Percentiles rank a stretch among this genome's conserved stretches.
Evolutionary conservation across 2,888 invertebrate species (phyloP).

Genomic region (Ectropis crepuscularia): DNA sequence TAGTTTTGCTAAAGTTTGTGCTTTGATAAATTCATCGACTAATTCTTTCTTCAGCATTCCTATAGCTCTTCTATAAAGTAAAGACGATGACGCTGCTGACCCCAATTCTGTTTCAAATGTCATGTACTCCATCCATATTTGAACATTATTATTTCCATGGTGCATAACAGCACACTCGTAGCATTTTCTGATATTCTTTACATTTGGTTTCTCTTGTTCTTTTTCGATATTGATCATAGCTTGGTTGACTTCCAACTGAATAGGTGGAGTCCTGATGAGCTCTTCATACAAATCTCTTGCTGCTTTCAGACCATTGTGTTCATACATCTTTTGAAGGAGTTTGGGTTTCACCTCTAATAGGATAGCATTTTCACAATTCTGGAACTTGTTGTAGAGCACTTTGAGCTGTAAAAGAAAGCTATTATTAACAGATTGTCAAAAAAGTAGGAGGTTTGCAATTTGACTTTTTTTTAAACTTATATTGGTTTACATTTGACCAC

Average conservation of each 20-base stretch:
- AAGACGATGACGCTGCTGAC: conserved; percentile 80
- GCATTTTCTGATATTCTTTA: conserved; percentile 83
- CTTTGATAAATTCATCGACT: conserved; percentile 82
- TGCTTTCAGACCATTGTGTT: conserved; percentile 77
- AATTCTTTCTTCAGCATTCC: conserved; percentile 81
- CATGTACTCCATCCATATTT: conserved; percentile 90
- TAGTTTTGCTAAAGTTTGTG: conserved; percentile 80
- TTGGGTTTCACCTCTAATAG: conserved; percentile 84
- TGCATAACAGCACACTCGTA: conserved; percentile 87
- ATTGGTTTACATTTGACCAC: too few relatives aligned
- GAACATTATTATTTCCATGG: conserved; percentile 87
- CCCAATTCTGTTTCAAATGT: conserved; percentile 88
- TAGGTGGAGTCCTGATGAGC: conserved; percentile 84
- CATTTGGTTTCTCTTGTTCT: conserved; percentile 70
- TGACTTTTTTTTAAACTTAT: too few relatives aligned
- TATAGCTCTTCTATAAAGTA: conserved; percentile 87
- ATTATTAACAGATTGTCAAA: too few relatives aligned
- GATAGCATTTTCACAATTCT: conserved; percentile 79
- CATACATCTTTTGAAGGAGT: conserved; percentile 85
- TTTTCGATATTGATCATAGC: conserved; percentile 86
- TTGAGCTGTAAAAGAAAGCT: conserved; percentile 64
- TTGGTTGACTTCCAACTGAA: conserved; percentile 85
- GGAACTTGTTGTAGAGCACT: conserved; percentile 65
- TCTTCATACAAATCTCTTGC: conserved; percentile 87
- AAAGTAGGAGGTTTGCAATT: too few relatives aligned